These are phyloP conservation scores for Sinelater perroti DNA, from an alignment of 2,888 invertebrate species.

Conservation along the genomic window DNA sequence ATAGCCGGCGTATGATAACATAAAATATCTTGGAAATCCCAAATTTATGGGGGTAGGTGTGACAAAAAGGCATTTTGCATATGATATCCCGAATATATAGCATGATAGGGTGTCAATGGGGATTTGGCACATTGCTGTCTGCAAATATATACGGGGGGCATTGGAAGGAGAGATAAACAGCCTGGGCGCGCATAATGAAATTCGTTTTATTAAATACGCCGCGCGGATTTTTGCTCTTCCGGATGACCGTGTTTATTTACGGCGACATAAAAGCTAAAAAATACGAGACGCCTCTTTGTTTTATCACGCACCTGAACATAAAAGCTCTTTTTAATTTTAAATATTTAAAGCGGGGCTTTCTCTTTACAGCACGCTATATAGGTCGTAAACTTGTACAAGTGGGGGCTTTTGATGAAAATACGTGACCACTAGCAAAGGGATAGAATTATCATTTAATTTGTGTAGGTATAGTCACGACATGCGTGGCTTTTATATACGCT, in stretches of 20 bases:
- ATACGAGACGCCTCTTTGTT: neutral
- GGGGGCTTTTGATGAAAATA: conserved; percentile 15
- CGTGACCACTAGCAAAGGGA: conserved; percentile 20
- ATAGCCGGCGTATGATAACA: conserved; percentile 42
- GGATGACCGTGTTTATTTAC: too few species aligned
- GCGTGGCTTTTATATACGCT: too few species aligned
- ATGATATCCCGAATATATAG: conserved; percentile 47
- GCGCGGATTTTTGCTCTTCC: neutral
- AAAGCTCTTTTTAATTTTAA: conserved; percentile 22
- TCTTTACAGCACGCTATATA: conserved; percentile 20
- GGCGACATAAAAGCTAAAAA: too few species aligned
- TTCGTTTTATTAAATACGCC: conserved; percentile 20
- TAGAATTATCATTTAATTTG: too few species aligned
- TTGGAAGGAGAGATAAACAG: conserved; percentile 21
- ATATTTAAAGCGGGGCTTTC: conserved; percentile 19
- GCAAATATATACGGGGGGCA: conserved; percentile 21
- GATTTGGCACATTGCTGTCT: conserved; percentile 32
- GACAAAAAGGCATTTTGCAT: conserved; percentile 57
- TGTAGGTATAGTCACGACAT: too few species aligned
- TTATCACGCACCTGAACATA: conserved; percentile 14
- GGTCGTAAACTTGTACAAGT: conserved; percentile 26
- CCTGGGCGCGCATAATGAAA: conserved; percentile 8
- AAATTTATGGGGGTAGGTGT: conserved; percentile 55
- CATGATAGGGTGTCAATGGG: conserved; percentile 37
- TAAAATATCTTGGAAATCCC: conserved; percentile 53